A percentile compares a stretch with the other conserved stretches of the same genome.
Evolutionary conservation across 2,888 invertebrate genomes (phyloP).

Genomic region (Miltochrista miniata): DNA sequence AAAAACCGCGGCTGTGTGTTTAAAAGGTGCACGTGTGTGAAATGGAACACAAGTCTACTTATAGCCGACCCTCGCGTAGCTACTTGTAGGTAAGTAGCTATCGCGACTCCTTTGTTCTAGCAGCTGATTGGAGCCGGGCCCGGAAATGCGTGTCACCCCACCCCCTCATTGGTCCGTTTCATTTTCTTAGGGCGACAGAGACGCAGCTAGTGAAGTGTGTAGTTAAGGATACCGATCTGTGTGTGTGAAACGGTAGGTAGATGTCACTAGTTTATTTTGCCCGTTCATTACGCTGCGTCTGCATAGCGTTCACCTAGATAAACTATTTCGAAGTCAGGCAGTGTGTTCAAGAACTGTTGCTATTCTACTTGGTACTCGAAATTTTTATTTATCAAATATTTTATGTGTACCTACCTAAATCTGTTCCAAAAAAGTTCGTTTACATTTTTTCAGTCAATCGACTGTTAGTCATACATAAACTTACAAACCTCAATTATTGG

Average conservation of each 20-base stretch:
- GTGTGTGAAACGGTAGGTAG: slow-evolving; percentile 74
- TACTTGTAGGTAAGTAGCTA: slow-evolving; percentile 82
- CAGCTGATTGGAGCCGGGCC: slow-evolving; percentile 84
- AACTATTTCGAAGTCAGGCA: slow-evolving; percentile 70
- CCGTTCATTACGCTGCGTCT: slow-evolving; percentile 65
- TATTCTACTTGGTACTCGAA: slow-evolving; percentile 51
- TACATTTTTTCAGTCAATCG: no score
- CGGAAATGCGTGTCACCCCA: slow-evolving; percentile 84
- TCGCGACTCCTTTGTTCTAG: slow-evolving; percentile 83
- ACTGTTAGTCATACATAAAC: no score
- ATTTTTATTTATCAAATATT: slow-evolving; percentile 61
- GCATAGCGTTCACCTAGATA: slow-evolving; percentile 64
- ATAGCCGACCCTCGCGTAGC: slow-evolving; percentile 69
- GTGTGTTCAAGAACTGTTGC: slow-evolving; percentile 71
- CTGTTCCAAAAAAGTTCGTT: no score
- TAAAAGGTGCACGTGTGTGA: slow-evolving; percentile 59
- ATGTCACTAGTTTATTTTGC: slow-evolving; percentile 70
- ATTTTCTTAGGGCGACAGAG: slow-evolving; percentile 83
- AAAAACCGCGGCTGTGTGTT: slow-evolving; percentile 63
- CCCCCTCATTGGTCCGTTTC: slow-evolving; percentile 84
- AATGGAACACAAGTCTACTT: slow-evolving; percentile 60
- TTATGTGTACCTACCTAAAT: no score
- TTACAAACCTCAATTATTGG: no score
- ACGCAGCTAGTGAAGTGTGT: slow-evolving; percentile 78
- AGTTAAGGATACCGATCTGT: slow-evolving; percentile 77